A percentile compares a stretch with the other conserved stretches of the same genome.
These are phyloP conservation scores for Rhinichthys klamathensis DNA, from an alignment of 2,113 vertebrate species.

Conservation along the genomic window DNA sequence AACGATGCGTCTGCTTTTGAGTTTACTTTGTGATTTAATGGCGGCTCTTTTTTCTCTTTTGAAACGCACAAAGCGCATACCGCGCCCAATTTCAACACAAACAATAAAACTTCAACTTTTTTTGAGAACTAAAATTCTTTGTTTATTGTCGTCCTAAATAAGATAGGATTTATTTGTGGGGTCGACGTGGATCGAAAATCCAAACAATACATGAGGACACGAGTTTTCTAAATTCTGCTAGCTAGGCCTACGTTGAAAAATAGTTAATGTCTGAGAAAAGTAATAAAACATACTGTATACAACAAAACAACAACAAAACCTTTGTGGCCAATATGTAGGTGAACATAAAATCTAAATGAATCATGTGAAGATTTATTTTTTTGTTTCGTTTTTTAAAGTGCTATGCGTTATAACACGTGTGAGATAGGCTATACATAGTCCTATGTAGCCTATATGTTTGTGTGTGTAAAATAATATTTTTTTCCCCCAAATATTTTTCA, in stretches of 20 bases:
- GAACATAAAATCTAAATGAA: background rate
- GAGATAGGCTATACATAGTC: background rate
- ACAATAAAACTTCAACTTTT: conserved; percentile 61
- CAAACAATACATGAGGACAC: background rate
- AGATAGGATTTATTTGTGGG: background rate
- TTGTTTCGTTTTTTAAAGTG: background rate
- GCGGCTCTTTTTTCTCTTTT: conserved; percentile 57
- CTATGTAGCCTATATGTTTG: background rate
- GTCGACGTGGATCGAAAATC: background rate
- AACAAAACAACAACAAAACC: background rate
- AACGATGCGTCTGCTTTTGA: conserved; percentile 63
- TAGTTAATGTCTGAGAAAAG: background rate
- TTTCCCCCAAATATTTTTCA: background rate
- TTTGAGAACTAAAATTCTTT: background rate
- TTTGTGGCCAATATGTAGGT: background rate
- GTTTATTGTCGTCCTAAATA: background rate
- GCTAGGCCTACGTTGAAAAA: background rate
- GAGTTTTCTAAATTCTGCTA: background rate
- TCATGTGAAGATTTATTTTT: background rate
- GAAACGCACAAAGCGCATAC: conserved; percentile 66
- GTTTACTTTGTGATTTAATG: conserved; percentile 68
- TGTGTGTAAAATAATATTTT: background rate
- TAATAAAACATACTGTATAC: no score
- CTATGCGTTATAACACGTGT: background rate
- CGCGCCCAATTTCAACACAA: conserved; percentile 40